Evolutionary conservation across 2,797 vertebrate species (phyloP), one percentile per base, ranked within the genome.

Genomic region (Etheostoma perlongum): DNA sequence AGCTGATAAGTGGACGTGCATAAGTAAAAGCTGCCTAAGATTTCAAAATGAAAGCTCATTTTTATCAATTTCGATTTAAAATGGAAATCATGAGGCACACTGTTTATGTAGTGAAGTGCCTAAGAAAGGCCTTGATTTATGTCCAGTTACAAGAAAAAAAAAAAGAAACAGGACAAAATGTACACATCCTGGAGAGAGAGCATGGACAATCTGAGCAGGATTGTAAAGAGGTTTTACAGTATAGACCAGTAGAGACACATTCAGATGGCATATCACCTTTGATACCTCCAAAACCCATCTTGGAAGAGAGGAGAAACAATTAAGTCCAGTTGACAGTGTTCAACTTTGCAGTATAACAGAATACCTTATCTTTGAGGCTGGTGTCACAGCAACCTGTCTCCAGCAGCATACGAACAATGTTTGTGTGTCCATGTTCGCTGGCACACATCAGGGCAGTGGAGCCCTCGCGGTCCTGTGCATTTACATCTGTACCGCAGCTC

Each of bases 391-490:
- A 91, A 0, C 96, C 95, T 4, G 95, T 96, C 65, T 96, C 95
- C 88, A 99, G 88, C 75, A 99, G 96, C 69, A 98, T 94, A 36
- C 93, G 81, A 3, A 95, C 95, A 2, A 99, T 96, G 87, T 97
- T 95, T 0, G 82, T 4, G 15, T 97, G 97, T 74, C 98, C 97
- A 4, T 96, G 96, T 74, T 94, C 96, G 52, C 96, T 96, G 86
- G 98, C 97, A 59, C 98, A 95, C 96, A 99, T 98, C 89, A 99
- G 95, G 14, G 97, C 97, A 0, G 97, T 97, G 0, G 90, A 95
- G 49, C 97, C 97, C 64, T 97, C 94, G 0, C 95, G 92, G 72
- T 99, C 98, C 91, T 97, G 97, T 71, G 96, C 92, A 90, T 99
- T 98, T 75, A 97, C 91, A 6, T 98, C 95, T 0, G 97, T 96